phyloP scores from a whole-genome alignment of 2,113 vertebrate species.

The Natator depressus region DNA sequence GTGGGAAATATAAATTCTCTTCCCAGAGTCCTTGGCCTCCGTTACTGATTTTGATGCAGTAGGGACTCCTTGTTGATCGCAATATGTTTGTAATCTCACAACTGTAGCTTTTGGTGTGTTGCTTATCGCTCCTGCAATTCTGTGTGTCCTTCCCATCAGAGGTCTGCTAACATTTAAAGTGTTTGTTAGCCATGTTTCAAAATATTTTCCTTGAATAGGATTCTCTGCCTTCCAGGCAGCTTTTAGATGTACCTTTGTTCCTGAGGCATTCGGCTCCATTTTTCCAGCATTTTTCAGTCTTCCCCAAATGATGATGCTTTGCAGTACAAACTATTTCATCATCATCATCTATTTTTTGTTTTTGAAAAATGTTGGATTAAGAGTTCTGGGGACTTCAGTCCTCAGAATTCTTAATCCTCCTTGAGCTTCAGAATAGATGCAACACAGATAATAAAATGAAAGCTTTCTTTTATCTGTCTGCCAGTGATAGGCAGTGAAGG shows the following conservation, averaged over 20 bases:
- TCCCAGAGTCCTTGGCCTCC: neutral
- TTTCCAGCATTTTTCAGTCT: neutral
- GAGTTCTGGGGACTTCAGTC: neutral
- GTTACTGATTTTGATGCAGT: accelerated
- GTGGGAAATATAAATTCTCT: accelerated
- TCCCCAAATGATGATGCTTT: neutral
- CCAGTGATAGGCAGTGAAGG: neutral
- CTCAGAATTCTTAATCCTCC: neutral
- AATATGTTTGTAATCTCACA: accelerated
- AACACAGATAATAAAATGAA: neutral
- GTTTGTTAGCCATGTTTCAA: neutral
- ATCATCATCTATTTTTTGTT: neutral
- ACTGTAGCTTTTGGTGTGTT: neutral
- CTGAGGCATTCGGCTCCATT: neutral
- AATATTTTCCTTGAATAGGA: neutral
- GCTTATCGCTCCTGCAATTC: neutral
- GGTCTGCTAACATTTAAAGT: neutral
- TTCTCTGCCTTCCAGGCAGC: neutral
- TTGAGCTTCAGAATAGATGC: neutral
- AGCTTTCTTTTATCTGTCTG: neutral
- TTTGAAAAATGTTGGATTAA: neutral
- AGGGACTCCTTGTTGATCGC: neutral
- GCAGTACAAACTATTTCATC: neutral
- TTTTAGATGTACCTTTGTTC: neutral
- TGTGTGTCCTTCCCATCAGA: neutral